Evolutionary conservation across 1,140 invertebrate species (phyloP), one percentile per base, ranked within the genome.

Genomic region (Drosophila mojavensis): DNA sequence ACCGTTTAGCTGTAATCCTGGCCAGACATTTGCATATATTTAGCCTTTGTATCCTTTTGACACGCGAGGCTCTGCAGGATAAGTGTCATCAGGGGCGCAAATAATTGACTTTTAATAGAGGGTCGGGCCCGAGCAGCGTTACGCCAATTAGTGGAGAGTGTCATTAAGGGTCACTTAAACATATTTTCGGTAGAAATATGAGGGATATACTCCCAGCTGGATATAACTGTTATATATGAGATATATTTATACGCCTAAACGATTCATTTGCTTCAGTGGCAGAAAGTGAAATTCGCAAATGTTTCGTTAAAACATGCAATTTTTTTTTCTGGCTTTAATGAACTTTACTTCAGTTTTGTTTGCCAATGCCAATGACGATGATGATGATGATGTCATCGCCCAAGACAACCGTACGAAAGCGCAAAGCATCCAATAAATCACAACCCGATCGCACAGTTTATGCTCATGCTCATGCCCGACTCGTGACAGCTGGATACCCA

Each of bases 11-110:
- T 33, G 51, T 77, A 83, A 83, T 83, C 81, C 81, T 64, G 45
- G 77, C 77, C 53, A 36, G 74, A 70, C 80, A 85, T 84, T 85
- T 70, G 63, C 81, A 81, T 85, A 81, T 85, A 85, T 78, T 78
- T 62, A 36, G 55, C 55, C 67, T 65, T 85, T 59, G 79, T 79
- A 62, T 75, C 62, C 78, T 54, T 17, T 43, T 71, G 81, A 50
- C 81, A 85, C 81, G 81, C 81, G 45, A 85, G 20, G 20, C n/a
- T 11, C 3, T 0, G 36, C 36, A 17, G 70, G 58, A 74, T 74
- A 74, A 74, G 65, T 69, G 58, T 62, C 62, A 62, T 70, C 72
- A 67, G 63, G 56, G 75, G 75, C 63, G 24, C 39, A 55, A 54
- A 67, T 85, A 78, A 84, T 84, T 74, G 69, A 41, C 61, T 75